Conservation (phyloP, 1,140 invertebrate genomes). For the Brachystomella parvula region DNA sequence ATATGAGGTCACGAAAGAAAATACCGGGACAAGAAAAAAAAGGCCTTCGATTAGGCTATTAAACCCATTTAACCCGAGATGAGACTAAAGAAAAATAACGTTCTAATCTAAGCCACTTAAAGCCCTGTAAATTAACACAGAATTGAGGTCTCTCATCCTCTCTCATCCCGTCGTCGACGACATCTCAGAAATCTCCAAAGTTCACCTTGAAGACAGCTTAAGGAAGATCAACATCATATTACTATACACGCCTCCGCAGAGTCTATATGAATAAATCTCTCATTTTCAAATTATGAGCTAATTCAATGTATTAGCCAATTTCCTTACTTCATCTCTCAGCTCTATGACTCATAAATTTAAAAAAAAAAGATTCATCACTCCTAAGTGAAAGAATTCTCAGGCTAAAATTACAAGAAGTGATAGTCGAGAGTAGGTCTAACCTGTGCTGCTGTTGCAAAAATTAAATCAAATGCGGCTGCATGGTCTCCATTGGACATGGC, state of each 20-base stretch:
- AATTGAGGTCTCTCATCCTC: neutral
- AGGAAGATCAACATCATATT: neutral
- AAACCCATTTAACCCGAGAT: neutral
- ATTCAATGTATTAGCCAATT: slow-evolving; percentile 4
- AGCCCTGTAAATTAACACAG: neutral
- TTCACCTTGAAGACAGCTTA: slow-evolving; percentile 11
- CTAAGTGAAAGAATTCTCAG: neutral
- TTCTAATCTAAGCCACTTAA: neutral
- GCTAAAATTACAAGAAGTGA: neutral
- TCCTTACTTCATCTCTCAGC: neutral
- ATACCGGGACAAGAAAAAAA: no score
- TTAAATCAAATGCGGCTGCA: slow-evolving; percentile 29
- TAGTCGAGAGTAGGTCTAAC: slow-evolving; percentile 14
- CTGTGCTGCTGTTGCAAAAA: slow-evolving; percentile 34
- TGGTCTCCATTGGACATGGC: slow-evolving; percentile 14
- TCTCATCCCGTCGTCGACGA: neutral
- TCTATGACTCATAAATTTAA: neutral
- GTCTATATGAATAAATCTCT: neutral
- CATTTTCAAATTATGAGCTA: slow-evolving; percentile 2
- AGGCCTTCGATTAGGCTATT: neutral
- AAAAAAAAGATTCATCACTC: neutral
- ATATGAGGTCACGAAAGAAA: no score
- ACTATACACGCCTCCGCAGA: neutral
- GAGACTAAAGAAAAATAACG: neutral
- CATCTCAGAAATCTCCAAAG: no score